phyloP scores from a whole-genome alignment of 1,140 invertebrate species.

The Megalopta genalis region DNA sequence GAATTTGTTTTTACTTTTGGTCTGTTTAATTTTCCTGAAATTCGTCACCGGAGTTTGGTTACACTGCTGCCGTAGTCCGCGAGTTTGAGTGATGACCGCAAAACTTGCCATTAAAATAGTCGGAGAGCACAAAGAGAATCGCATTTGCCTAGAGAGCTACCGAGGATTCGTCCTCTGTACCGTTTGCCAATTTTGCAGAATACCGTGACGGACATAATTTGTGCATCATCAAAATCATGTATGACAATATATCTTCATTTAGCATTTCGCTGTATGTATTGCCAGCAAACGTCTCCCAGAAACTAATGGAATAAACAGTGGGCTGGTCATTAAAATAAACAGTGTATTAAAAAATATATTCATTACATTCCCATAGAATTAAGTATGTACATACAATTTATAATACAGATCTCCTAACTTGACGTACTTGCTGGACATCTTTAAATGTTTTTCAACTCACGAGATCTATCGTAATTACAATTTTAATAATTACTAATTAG shows the following conservation, averaged over 20 bases:
- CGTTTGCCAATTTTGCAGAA: conserved; percentile 33
- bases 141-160: conserved; percentile 14
- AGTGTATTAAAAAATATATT: not conserved
- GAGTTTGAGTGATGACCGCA: conserved; percentile 6
- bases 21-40: not conserved
- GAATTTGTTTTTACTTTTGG: too few relatives aligned
- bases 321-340: too few relatives aligned
- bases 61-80: not conserved
- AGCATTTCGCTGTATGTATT: not conserved
- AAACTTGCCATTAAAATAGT: conserved; percentile 18
- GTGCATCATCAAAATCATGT: conserved; percentile 9
- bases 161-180: conserved; percentile 3
- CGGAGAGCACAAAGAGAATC: not conserved
- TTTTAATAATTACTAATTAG: not conserved
- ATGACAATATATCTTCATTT: conserved; percentile 14
- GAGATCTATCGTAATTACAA: conserved; percentile 10
- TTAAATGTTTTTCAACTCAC: conserved; percentile 21
- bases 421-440: conserved; percentile 26
- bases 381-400: not conserved
- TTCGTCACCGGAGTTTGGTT: not conserved
- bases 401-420: conserved; percentile 18
- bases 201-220: conserved; percentile 16
- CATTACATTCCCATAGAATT: conserved; percentile 11
- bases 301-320: not conserved
- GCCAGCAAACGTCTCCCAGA: not conserved